These are phyloP conservation scores for Pycnonotus jocosus DNA, from an alignment of 2,113 vertebrate genomes.

Conservation along the genomic window DNA sequence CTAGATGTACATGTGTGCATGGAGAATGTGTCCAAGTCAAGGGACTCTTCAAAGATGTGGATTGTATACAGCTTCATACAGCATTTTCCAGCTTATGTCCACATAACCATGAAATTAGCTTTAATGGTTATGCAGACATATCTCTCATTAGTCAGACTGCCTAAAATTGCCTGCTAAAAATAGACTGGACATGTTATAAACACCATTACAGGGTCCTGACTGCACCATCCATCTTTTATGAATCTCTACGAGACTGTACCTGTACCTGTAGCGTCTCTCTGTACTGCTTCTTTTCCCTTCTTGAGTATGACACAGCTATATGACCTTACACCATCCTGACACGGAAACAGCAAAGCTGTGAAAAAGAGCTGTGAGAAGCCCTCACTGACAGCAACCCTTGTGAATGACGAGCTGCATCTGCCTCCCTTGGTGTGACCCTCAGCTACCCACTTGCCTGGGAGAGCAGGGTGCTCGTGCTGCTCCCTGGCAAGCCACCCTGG, in stretches of 20 bases:
- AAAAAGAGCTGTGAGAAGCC: neutral
- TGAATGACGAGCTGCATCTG: neutral
- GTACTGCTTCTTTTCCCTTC: neutral
- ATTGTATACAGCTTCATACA: neutral
- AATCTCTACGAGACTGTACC: neutral
- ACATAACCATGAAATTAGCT: neutral
- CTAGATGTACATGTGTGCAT: neutral
- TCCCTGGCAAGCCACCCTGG: neutral
- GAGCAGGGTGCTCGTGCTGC: neutral
- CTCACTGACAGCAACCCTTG: accelerated
- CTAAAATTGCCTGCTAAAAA: neutral
- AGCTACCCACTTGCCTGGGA: neutral
- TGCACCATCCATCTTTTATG: neutral
- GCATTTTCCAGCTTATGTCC: neutral
- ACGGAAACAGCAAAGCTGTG: neutral
- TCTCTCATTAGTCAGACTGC: neutral
- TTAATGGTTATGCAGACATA: neutral
- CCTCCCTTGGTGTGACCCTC: neutral
- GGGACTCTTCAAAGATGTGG: neutral
- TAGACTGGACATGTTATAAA: neutral
- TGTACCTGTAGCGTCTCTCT: no score
- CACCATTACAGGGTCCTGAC: neutral
- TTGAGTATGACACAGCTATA: accelerated
- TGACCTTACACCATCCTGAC: neutral
- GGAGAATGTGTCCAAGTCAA: neutral